Evolutionary conservation across 2,797 vertebrate species (phyloP), one percentile per base, ranked within the genome.

Genomic region (Sebastes taczanowskii): DNA sequence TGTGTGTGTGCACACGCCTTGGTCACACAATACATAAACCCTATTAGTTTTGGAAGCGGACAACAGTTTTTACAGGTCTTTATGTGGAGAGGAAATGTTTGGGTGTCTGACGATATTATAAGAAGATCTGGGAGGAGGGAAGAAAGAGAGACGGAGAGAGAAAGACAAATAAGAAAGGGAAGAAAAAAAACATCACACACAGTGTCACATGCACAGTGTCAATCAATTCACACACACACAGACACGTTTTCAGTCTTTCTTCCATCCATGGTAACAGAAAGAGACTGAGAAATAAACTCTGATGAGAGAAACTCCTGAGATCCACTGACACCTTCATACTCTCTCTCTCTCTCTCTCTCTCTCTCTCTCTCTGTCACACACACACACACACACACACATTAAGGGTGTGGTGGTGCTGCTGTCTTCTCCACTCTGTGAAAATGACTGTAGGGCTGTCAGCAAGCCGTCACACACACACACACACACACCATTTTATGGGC

Each of bases 21-120:
- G 49, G 84, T 83, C 81, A 72, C 82, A 85, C 82, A 86, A 92
- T 82, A 80, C 77, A 88, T 86, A 86, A 92, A 92, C 64, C 74
- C 60, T 93, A 92, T 94, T 94, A 93, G 93, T 91, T 91, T 94
- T 94, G 92, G 93, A 94, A 78, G 79, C 46, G 64, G 22, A 23
- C 68, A 74, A 78, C 67, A 73, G 83, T 87, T 91, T 91, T 86
- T 81, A 69, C 87, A 87, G 77, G 53, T 89, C 78, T 89, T 85
- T 91, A 84, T 90, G 87, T 78, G 85, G 85, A 83, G 85, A 89
- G 86, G 85, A 92, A 93, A 92, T 91, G 90, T 92, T 91, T 93
- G 86, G 86, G 83, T 84, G 86, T 90, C 87, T 93, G 83, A 87
- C 23, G 59, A 79, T 88, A 84, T 84, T 84, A 89, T 88, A 86